Evolutionary conservation across 2,888 invertebrate genomes (phyloP).

Genomic region (Watsonalla cultraria): DNA sequence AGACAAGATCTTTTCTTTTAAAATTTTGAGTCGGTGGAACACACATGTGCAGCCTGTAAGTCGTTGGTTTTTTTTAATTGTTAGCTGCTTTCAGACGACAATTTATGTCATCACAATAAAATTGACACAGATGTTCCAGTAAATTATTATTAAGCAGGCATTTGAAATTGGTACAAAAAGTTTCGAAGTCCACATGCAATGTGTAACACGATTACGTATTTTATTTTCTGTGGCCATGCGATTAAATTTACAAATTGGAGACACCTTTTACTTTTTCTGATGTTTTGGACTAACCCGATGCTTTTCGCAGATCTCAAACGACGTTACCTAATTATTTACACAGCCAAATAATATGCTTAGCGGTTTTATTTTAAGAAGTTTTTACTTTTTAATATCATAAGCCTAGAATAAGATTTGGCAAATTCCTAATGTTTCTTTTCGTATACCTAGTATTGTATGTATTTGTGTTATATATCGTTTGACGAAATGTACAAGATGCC

Average conservation of each 20-base stretch:
- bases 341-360: no score
- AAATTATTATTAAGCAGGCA: slow-evolving; percentile 39
- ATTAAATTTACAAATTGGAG: background rate
- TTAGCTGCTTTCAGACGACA: slow-evolving; percentile 45
- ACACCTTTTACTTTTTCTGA: background rate
- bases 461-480: no score
- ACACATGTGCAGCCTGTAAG: slow-evolving; percentile 59
- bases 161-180: slow-evolving; percentile 16
- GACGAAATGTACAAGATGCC: no score
- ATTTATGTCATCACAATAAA: slow-evolving; percentile 58
- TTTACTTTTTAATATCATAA: no score
- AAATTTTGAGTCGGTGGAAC: slow-evolving; percentile 48
- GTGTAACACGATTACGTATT: background rate
- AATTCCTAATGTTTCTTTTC: no score
- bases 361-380: no score
- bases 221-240: background rate
- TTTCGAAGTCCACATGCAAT: background rate
- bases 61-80: slow-evolving; percentile 60
- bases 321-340: no score
- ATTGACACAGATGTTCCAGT: slow-evolving; percentile 59
- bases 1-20: slow-evolving; percentile 22
- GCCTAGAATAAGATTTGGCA: no score
- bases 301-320: background rate
- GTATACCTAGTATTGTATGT: no score
- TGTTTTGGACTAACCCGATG: background rate